phyloP scores from a whole-genome alignment of 1,140 invertebrate species.

The Zeugodacus cucurbitae region DNA sequence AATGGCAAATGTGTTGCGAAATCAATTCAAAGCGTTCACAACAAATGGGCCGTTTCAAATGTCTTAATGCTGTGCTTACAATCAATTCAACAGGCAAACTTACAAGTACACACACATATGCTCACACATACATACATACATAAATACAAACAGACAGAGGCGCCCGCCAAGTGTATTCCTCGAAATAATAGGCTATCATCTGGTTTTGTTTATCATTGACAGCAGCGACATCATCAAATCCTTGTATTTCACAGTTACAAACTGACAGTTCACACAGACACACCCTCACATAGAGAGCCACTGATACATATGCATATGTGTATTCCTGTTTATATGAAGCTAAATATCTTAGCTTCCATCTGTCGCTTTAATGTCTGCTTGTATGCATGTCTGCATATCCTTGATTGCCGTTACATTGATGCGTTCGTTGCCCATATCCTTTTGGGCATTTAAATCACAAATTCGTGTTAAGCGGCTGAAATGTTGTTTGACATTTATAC shows the following conservation, averaged over 20 bases:
- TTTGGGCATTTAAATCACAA: constrained; percentile 35
- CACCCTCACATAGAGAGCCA: background rate
- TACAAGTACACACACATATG: background rate
- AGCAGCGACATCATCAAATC: constrained; percentile 34
- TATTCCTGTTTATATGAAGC: background rate
- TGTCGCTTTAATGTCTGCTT: background rate
- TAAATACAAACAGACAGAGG: background rate
- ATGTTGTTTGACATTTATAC: constrained; percentile 23
- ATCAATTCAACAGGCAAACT: constrained; percentile 10
- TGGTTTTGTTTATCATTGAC: constrained; percentile 27
- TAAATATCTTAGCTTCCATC: background rate
- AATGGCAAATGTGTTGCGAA: constrained; percentile 15
- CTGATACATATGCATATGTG: background rate
- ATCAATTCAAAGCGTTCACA: constrained; percentile 29
- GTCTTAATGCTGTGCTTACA: constrained; percentile 7
- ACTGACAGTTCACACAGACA: background rate
- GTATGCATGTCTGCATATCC: background rate
- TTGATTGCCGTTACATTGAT: constrained; percentile 20
- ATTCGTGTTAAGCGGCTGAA: constrained; percentile 34
- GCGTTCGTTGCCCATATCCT: background rate
- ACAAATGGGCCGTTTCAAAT: constrained; percentile 1
- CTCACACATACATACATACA: background rate
- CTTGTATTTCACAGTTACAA: background rate
- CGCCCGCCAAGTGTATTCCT: background rate
- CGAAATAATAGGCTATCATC: background rate